phyloP scores from a whole-genome alignment of 1,140 invertebrate genomes.

The Scaptomyza hsui region DNA sequence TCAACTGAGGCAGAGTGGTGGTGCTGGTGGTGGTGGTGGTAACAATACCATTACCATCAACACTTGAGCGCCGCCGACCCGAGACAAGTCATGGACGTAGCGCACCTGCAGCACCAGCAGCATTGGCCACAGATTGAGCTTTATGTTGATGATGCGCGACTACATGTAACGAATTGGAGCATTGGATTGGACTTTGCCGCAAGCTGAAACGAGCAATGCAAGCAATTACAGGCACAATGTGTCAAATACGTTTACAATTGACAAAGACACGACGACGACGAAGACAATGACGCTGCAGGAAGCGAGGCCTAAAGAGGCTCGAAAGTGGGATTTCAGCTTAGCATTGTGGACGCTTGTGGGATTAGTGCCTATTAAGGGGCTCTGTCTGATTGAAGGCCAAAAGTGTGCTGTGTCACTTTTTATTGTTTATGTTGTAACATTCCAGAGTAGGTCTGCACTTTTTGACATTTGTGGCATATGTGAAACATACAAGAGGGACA shows the following conservation, averaged over 20 bases:
- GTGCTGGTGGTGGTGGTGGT: too few relatives aligned
- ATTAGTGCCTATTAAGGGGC: slow-evolving; percentile 28
- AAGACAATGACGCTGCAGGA: slow-evolving; percentile 55
- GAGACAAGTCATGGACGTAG: slow-evolving; percentile 11
- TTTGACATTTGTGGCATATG: too few relatives aligned
- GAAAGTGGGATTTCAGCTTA: slow-evolving; percentile 8
- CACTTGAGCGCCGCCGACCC: slow-evolving; percentile 45
- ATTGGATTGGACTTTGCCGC: slow-evolving; percentile 16
- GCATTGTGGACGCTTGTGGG: slow-evolving; percentile 15
- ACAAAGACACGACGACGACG: slow-evolving; percentile 41
- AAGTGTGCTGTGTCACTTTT: slow-evolving; percentile 7
- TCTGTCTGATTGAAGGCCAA: slow-evolving; percentile 33
- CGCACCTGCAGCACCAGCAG: slow-evolving; percentile 16
- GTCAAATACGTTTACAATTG: slow-evolving; percentile 47
- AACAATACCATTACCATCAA: slow-evolving; percentile 75
- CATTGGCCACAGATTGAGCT: not conserved
- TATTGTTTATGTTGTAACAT: slow-evolving; percentile 14
- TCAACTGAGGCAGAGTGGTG: slow-evolving; percentile 55
- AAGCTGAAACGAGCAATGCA: slow-evolving; percentile 33
- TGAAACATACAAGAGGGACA: not conserved
- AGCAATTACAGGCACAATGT: slow-evolving; percentile 56
- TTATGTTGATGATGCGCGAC: slow-evolving; percentile 18
- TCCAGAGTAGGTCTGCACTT: slow-evolving; percentile 2
- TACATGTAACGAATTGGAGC: slow-evolving; percentile 69
- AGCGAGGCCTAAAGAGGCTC: not conserved